Evolutionary conservation across 2,797 vertebrate genomes (phyloP), one percentile per base, ranked within the genome.

Genomic region (Ciconia nigra): DNA sequence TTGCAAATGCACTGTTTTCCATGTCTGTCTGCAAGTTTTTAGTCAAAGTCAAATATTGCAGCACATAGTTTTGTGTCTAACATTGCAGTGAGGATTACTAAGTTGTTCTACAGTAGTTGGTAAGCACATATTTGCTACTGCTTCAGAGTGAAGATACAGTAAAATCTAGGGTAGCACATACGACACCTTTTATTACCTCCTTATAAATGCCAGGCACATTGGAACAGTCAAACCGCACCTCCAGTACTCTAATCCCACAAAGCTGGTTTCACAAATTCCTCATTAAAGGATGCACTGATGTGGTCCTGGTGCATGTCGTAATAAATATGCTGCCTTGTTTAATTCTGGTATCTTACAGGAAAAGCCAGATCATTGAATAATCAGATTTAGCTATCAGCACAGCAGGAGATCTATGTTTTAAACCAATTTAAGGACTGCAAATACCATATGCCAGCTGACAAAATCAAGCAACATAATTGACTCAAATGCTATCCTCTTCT

Each of bases 321-420:
- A 95, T 89, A 97, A 97, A 97, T 90, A 84, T 6, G 29, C 58
- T 94, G 84, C 91, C 96, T 90, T 87, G 84, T 94, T 97, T 97
- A 95, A 97, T 97, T 93, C 96, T 85, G 57, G 83, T 91, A 95
- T 92, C 94, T 94, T 90, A 95, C 87, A 93, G 96, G 95, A 97
- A 96, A 97, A 97, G 96, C 96, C 97, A 97, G 96, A 96, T 97
- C 95, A 96, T 54, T 95, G 95, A 97, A 96, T 97, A 98, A 97
- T 97, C 96, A 96, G 95, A 97, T 98, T 97, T 97, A 97, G 96
- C 86, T 96, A 95, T 89, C 95, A 95, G 95, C 91, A 83, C 96
- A 97, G 96, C 92, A 93, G 97, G 94, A 95, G 95, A 95, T 92
- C 94, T 96, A 73, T 59, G 87, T 94, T 96, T 96, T 96, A 97